Percentiles rank a stretch among this genome's conserved stretches.
Conservation (phyloP, 2,113 vertebrate species). For the Rhinopomastus cyanomelas region DNA sequence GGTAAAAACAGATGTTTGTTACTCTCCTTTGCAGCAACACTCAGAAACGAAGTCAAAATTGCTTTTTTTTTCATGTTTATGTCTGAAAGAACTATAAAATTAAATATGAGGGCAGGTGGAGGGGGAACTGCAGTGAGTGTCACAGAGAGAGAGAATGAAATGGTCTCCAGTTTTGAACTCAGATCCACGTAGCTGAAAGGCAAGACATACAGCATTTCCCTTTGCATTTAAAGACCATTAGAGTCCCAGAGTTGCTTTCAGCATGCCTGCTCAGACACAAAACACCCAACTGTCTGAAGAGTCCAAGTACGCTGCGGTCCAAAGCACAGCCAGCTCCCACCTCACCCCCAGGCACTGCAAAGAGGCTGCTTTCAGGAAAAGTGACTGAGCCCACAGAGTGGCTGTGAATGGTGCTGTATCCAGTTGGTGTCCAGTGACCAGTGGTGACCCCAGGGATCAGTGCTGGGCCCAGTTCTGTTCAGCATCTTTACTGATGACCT, state of each 20-base stretch:
- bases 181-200: slow-evolving; percentile 30
- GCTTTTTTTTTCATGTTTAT: slow-evolving; percentile 72
- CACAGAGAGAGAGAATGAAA: slow-evolving; percentile 61
- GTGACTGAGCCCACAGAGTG: too few species aligned
- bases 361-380: not conserved
- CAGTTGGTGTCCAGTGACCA: too few species aligned
- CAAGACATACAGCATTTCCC: slow-evolving; percentile 19
- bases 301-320: not conserved
- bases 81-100: slow-evolving; percentile 74
- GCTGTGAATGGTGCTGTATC: too few species aligned
- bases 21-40: slow-evolving; percentile 74
- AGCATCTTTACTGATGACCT: too few species aligned
- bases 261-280: not conserved
- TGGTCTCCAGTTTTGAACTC: slow-evolving; percentile 7
- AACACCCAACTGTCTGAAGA: not conserved
- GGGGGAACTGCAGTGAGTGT: slow-evolving; percentile 54
- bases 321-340: not conserved
- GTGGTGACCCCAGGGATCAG: too few species aligned
- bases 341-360: not conserved
- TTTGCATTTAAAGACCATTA: slow-evolving; percentile 39
- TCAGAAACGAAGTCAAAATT: slow-evolving; percentile 73
- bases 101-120: slow-evolving; percentile 56
- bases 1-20: slow-evolving; percentile 77
- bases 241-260: not conserved
- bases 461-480: too few species aligned